Conservation (phyloP, 2,113 vertebrate species). For the Okapia johnstoni region DNA sequence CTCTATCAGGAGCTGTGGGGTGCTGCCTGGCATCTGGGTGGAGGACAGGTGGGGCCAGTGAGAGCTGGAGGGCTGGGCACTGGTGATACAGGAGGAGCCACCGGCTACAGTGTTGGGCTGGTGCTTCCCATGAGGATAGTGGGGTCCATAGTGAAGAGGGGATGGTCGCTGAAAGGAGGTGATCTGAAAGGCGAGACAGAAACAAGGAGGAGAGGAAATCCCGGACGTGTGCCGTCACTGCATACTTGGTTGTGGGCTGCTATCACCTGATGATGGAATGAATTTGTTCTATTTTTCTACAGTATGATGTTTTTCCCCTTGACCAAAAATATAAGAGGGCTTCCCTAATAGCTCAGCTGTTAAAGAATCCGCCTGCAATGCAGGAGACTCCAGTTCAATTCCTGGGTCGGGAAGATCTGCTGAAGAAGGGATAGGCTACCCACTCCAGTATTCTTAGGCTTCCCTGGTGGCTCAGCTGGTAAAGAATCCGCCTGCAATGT, state of each 20-base stretch:
- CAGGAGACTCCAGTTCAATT: too few species aligned
- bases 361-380: too few species aligned
- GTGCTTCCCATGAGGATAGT: fast-evolving
- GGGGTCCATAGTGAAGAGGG: background rate
- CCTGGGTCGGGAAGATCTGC: too few species aligned
- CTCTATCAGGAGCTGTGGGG: background rate
- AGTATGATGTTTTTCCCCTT: background rate
- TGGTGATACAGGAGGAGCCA: fast-evolving
- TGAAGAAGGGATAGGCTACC: background rate
- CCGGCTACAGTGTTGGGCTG: fast-evolving
- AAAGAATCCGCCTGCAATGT: background rate
- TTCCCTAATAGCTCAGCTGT: background rate
- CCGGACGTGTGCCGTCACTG: fast-evolving
- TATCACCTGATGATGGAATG: fast-evolving
- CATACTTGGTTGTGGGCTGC: background rate
- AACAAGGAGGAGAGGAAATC: background rate
- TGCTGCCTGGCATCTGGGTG: fast-evolving
- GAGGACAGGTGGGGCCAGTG: fast-evolving
- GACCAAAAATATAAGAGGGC: background rate
- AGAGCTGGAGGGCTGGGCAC: fast-evolving
- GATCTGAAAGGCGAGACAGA: background rate
- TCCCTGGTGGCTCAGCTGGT: background rate
- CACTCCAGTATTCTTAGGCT: background rate
- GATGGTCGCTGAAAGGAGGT: background rate
- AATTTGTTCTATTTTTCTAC: background rate